A percentile compares a stretch with the other conserved stretches of the same genome.
Evolutionary conservation across 2,888 invertebrate species (phyloP).

Genomic region (Phengaris alcon): DNA sequence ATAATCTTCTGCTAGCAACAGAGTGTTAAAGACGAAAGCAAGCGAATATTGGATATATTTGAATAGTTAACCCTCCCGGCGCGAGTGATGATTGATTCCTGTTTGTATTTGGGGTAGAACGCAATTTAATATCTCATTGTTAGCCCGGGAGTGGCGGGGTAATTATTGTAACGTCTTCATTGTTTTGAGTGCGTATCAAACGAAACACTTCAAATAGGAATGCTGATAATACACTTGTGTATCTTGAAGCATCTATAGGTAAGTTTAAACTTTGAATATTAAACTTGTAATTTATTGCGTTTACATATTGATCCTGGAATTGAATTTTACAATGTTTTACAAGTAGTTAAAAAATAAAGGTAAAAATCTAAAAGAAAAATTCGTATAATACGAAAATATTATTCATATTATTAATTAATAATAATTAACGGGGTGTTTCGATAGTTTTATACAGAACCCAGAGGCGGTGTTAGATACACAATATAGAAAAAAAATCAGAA

Average conservation of each 20-base stretch:
- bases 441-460: too few species aligned
- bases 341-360: too few species aligned
- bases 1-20: neutral
- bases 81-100: slow-evolving; percentile 76
- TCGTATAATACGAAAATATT: too few species aligned
- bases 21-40: slow-evolving; percentile 27
- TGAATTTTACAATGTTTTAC: too few species aligned
- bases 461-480: too few species aligned
- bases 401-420: too few species aligned
- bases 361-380: too few species aligned
- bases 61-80: slow-evolving; percentile 68
- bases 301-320: too few species aligned
- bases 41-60: slow-evolving; percentile 63
- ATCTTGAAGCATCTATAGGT: neutral
- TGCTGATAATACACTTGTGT: neutral
- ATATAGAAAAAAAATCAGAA: too few species aligned
- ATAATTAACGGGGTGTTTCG: too few species aligned
- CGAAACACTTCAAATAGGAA: slow-evolving; percentile 6
- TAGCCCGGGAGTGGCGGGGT: slow-evolving; percentile 60
- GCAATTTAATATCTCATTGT: slow-evolving; percentile 77
- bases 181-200: slow-evolving; percentile 48
- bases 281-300: neutral
- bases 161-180: slow-evolving; percentile 64
- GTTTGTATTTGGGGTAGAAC: slow-evolving; percentile 65
- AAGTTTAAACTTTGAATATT: neutral